A percentile compares a stretch with the other conserved stretches of the same genome.
These are phyloP conservation scores for Poeciliopsis infans DNA, from an alignment of 2,797 vertebrate species.

Conservation along the genomic window DNA sequence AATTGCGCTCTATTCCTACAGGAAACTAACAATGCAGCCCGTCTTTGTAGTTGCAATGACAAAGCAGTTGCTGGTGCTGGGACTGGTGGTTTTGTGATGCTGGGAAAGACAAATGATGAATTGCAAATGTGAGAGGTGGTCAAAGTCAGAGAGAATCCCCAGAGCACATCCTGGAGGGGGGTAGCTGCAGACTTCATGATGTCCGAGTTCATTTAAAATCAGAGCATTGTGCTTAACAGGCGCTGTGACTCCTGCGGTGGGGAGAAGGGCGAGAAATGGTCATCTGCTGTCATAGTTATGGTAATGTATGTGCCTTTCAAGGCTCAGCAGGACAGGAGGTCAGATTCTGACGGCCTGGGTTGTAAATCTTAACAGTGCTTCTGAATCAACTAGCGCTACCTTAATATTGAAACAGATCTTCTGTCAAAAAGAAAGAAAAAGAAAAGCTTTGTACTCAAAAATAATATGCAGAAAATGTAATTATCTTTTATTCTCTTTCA, in stretches of 20 bases:
- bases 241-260: slow-evolving; percentile 56
- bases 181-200: slow-evolving; percentile 47
- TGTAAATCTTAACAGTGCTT: slow-evolving; percentile 44
- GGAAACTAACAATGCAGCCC: slow-evolving; percentile 60
- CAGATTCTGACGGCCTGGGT: slow-evolving; percentile 41
- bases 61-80: slow-evolving; percentile 58
- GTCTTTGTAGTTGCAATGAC: slow-evolving; percentile 72
- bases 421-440: slow-evolving; percentile 1
- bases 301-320: slow-evolving; percentile 71
- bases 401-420: slow-evolving; percentile 8
- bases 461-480: background rate
- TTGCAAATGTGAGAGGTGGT: slow-evolving; percentile 77
- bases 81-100: slow-evolving; percentile 61
- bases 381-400: slow-evolving; percentile 11
- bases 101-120: slow-evolving; percentile 72
- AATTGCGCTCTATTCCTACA: slow-evolving; percentile 41
- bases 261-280: slow-evolving; percentile 61
- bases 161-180: slow-evolving; percentile 53
- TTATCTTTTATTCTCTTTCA: slow-evolving; percentile 5
- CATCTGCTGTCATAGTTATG: slow-evolving; percentile 80
- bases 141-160: slow-evolving; percentile 79
- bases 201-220: slow-evolving; percentile 73
- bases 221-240: slow-evolving; percentile 65
- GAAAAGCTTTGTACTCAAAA: background rate
- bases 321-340: slow-evolving; percentile 66